phyloP scores from a whole-genome alignment of 2,797 vertebrate species.

The Bovichtus variegatus region DNA sequence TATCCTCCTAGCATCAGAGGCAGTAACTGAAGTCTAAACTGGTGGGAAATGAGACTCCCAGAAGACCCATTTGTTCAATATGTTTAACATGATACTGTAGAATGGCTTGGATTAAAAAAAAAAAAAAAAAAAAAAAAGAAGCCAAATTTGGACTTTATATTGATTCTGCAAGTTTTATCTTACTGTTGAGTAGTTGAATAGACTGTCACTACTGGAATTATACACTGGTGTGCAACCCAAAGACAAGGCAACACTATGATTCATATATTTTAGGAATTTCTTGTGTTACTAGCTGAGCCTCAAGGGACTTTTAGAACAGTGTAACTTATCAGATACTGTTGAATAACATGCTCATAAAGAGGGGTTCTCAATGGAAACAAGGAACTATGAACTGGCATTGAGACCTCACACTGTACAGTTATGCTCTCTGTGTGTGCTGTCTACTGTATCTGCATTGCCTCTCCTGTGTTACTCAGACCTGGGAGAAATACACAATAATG shows the following conservation, averaged over 20 bases:
- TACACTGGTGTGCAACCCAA: constrained; percentile 52
- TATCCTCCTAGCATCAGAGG: constrained; percentile 29
- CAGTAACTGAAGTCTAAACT: constrained; percentile 33
- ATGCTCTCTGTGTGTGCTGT: constrained; percentile 66
- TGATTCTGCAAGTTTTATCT: constrained; percentile 30
- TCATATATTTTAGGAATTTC: constrained; percentile 41
- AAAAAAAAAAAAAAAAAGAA: constrained; percentile 28
- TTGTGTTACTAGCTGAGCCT: constrained; percentile 50
- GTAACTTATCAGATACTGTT: constrained; percentile 65
- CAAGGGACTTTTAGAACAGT: constrained; percentile 42
- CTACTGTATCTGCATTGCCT: constrained; percentile 71
- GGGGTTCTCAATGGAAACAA: constrained; percentile 34
- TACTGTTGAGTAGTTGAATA: constrained; percentile 29
- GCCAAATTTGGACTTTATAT: constrained; percentile 45
- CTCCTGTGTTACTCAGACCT: constrained; percentile 34
- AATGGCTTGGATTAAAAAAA: constrained; percentile 26
- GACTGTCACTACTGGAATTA: constrained; percentile 54
- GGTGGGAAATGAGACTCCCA: constrained; percentile 45
- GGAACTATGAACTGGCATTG: constrained; percentile 28
- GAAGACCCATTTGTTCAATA: constrained; percentile 33
- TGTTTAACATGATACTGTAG: constrained; percentile 38
- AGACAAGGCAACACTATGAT: constrained; percentile 44
- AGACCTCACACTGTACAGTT: constrained; percentile 60
- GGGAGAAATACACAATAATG: constrained; percentile 26
- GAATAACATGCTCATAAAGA: constrained; percentile 47